Evolutionary conservation across 2,888 invertebrate species (phyloP), one percentile per base, ranked within the genome.

Genomic region (Pharmacophagus antenor): DNA sequence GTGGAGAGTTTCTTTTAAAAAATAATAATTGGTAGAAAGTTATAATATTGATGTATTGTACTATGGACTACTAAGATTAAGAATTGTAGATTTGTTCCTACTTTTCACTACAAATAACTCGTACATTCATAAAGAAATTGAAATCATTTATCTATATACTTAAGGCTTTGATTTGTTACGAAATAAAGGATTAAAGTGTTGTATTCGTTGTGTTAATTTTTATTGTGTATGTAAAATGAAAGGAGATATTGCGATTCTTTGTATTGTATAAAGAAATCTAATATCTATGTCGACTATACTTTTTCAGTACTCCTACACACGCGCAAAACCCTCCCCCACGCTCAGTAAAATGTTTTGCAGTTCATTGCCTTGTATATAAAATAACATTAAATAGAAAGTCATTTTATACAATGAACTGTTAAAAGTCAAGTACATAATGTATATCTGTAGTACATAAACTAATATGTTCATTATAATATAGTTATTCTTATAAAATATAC

Each of bases 301-400:
- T n/a, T n/a, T 37, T 37, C 37, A 37, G 37, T n/a, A n/a, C 37
- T 3, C n/a, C 37, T 44, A 18, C 18, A 48, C 49, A 48, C 8
- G 25, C 56, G 48, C 41, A 49, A 20, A 18, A 18, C 37, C 48
- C 25, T 49, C 56, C 56, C 25, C 56, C 25, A 49, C 56, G 20
- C 20, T 49, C 23, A 10, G 23, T 10, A 15, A 49, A 56, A 49
- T 20, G 8, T 55, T 25, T 41, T 18, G 47, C 48, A 37, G 52
- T 42, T 62, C 58, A 56, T 37, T 53, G 41, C 22, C 20, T 47
- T 41, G 20, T 22, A n/a, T n/a, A n/a, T n/a, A n/a, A 37, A 2
- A n/a, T 37, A n/a, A 37, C n/a, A n/a, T 37, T n/a, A 37, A 2
- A n/a, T 15, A 4, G 37, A n/a, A 15, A 37, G n/a, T 4, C 15